Percentiles rank a stretch among this genome's conserved stretches.
These are phyloP conservation scores for Drosophila mimica DNA, from an alignment of 2,888 invertebrate genomes.

Conservation along the genomic window DNA sequence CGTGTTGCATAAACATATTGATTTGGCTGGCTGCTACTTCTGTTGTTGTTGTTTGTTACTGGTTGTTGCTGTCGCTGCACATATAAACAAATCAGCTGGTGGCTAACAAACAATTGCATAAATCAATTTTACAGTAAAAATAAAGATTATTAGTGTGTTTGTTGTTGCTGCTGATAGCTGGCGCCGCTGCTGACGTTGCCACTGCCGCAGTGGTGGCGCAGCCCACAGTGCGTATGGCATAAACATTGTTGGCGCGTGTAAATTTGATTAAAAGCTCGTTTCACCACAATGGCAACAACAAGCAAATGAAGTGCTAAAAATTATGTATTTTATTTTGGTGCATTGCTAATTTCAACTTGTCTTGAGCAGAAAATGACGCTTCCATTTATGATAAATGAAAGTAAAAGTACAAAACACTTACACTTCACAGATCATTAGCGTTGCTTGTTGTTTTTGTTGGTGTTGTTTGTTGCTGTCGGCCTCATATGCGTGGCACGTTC, in stretches of 20 bases:
- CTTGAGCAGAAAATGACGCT: constrained; percentile 63
- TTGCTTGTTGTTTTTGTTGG: constrained; percentile 36
- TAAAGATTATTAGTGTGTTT: constrained; percentile 9
- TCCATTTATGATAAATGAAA: constrained; percentile 79
- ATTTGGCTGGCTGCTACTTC: constrained; percentile 51
- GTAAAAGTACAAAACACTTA: constrained; percentile 75
- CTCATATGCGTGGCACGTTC: constrained; percentile 65
- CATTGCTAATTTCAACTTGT: constrained; percentile 70
- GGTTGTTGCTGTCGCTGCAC: constrained; percentile 60
- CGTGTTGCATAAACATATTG: constrained; percentile 77
- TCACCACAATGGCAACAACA: constrained; percentile 50
- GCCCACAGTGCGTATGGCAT: constrained; percentile 72
- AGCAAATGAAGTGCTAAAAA: constrained; percentile 72
- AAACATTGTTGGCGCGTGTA: constrained; percentile 65
- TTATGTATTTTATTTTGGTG: constrained; percentile 21
- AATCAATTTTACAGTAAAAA: constrained; percentile 72
- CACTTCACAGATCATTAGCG: constrained; percentile 79
- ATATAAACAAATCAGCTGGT: constrained; percentile 76
- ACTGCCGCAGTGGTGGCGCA: constrained; percentile 24
- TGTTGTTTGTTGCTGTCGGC: neutral
- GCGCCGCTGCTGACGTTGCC: constrained; percentile 18
- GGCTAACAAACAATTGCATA: constrained; percentile 78
- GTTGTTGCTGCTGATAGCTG: constrained; percentile 12
- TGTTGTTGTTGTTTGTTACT: constrained; percentile 28
- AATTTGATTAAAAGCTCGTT: constrained; percentile 78